A percentile compares a stretch with the other conserved stretches of the same genome.
Conservation (phyloP, 2,888 invertebrate genomes). For the Cosmorhoe ocellata region DNA sequence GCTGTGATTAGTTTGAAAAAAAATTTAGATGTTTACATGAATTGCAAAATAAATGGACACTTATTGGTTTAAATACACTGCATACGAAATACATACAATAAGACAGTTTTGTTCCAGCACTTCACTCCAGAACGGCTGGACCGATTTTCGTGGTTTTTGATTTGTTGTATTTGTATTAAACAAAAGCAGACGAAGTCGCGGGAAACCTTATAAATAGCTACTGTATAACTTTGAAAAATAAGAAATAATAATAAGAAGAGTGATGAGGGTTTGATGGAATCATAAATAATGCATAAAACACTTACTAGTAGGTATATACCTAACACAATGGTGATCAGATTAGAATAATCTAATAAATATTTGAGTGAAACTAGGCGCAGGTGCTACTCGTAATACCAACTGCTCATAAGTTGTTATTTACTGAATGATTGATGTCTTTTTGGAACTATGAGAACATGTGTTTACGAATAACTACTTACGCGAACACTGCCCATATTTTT, state of each 20-base stretch:
- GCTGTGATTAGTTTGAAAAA: too few relatives aligned
- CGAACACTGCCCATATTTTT: too few relatives aligned
- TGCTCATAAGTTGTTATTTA: background rate
- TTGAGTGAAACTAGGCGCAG: slow-evolving; percentile 3
- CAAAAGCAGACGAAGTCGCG: too few relatives aligned
- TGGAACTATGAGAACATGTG: slow-evolving; percentile 12
- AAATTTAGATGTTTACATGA: too few relatives aligned
- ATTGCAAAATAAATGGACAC: too few relatives aligned
- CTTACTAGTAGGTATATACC: background rate
- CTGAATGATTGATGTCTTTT: slow-evolving; percentile 27
- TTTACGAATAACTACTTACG: background rate
- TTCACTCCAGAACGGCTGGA: too few relatives aligned
- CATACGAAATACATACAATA: too few relatives aligned
- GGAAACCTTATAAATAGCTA: too few relatives aligned
- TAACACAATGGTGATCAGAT: background rate
- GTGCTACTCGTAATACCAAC: slow-evolving; percentile 5
- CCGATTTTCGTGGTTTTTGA: too few relatives aligned
- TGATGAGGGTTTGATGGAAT: background rate
- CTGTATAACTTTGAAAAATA: background rate
- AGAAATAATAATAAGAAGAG: background rate
- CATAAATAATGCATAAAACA: background rate
- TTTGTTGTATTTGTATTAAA: too few relatives aligned
- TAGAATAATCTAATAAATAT: slow-evolving; percentile 9
- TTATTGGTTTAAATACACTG: too few relatives aligned
- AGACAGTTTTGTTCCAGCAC: too few relatives aligned